Base-by-base conservation (phyloP, 2,113 vertebrate species). In the Merops nubicus region DNA sequence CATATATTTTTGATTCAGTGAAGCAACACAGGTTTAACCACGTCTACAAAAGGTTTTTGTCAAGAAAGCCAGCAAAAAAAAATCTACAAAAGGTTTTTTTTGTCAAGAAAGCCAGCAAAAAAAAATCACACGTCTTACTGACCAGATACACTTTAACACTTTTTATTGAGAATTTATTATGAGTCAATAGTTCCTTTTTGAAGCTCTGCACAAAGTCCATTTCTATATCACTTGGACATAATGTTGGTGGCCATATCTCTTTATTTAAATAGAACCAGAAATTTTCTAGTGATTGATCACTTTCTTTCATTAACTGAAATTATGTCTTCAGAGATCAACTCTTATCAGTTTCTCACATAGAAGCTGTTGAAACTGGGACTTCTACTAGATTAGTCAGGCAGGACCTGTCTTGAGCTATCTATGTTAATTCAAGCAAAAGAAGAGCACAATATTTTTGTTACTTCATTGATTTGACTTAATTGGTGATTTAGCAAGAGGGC, bases 391-490 rank as follows among this genome's bases (percentile, higher is more conserved):
- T 51, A 45, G 74, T 67, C 31, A 76, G 4, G 19, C 34, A 43
- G 75, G 68, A n/a, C 60, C 47, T 57, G 34, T 59, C 75, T 70
- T 34, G 51, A 95, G 34, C 60, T 19, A 25, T 33, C 38, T 23
- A 5, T 22, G n/a, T 51, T 65, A 68, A 87, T 56, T 65, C 48
- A 72, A 43, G 62, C 54, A 56, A 50, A 94, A 85, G 50, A 77
- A 59, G 72, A 81, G 53, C 17, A 33, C 64, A 65, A 64, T 45
- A 13, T 25, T 89, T 79, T 63, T 91, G 86, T 98, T 98, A 97
- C 91, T 98, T 98, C 97, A 97, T 97, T 98, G 94, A 97, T 98
- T 97, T 96, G 92, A 97, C 93, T 97, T 97, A 96, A 98, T 95
- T 81, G 95, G 97, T 56, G 12, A 91, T 75, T 88, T 45, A 68